These are phyloP conservation scores for Tetragonula carbonaria DNA, from an alignment of 2,888 invertebrate genomes.

Conservation along the genomic window DNA sequence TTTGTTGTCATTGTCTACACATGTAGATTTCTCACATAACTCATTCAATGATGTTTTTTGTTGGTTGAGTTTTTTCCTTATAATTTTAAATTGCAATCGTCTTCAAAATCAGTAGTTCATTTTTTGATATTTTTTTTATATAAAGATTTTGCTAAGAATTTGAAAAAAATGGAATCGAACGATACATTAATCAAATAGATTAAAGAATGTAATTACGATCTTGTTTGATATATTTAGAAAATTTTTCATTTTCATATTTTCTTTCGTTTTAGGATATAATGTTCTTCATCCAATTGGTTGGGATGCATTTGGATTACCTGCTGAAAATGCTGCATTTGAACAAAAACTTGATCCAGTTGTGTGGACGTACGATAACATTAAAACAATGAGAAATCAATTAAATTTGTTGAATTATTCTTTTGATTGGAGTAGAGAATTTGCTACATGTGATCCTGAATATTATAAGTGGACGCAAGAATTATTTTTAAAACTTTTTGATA, in stretches of 20 bases:
- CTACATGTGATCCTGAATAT: constrained; percentile 94
- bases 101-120: too few species aligned
- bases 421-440: constrained; percentile 96
- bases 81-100: too few species aligned
- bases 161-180: too few species aligned
- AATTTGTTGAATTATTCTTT: constrained; percentile 92
- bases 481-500: constrained; percentile 94
- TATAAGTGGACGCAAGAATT: constrained; percentile 98
- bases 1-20: too few species aligned
- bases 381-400: constrained; percentile 93
- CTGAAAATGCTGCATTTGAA: constrained; percentile 99
- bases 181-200: too few species aligned
- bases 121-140: too few species aligned
- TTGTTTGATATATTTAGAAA: neutral
- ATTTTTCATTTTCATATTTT: neutral
- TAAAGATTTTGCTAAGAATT: too few species aligned
- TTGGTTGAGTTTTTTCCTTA: neutral
- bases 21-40: too few species aligned
- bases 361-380: constrained; percentile 96
- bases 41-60: too few species aligned
- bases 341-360: constrained; percentile 90
- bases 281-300: constrained; percentile 99
- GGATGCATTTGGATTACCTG: constrained; percentile 99
- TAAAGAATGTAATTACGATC: too few species aligned
- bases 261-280: constrained; percentile 79